Evolutionary conservation across 1,140 invertebrate genomes (phyloP).

Genomic region (Pinna nobilis): DNA sequence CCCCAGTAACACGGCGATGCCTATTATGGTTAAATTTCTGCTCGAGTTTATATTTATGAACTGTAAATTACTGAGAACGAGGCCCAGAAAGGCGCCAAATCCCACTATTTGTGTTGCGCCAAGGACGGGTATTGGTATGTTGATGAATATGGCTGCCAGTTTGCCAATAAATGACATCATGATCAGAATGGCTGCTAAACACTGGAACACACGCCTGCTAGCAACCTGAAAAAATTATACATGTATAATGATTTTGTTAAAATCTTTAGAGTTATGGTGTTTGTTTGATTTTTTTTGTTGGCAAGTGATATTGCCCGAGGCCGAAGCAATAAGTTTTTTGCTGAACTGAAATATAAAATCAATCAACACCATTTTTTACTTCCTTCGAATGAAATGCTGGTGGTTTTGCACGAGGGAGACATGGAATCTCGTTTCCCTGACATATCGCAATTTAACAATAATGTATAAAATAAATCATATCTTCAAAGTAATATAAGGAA

Average conservation of each 20-base stretch:
- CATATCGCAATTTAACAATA: too few species aligned
- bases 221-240: constrained; percentile 5
- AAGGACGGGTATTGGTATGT: constrained; percentile 91
- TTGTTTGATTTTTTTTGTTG: neutral
- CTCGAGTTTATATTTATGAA: constrained; percentile 88
- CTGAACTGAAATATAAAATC: too few species aligned
- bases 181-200: constrained; percentile 86
- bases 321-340: neutral
- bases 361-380: too few species aligned
- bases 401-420: too few species aligned
- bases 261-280: neutral
- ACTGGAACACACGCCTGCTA: constrained; percentile 86
- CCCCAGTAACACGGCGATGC: constrained; percentile 90
- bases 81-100: constrained; percentile 80
- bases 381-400: too few species aligned
- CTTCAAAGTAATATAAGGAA: too few species aligned
- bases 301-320: neutral
- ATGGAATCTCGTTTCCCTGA: too few species aligned
- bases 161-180: constrained; percentile 82
- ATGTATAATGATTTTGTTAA: neutral
- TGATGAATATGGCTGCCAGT: constrained; percentile 89
- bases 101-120: constrained; percentile 91
- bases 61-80: constrained; percentile 84
- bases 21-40: constrained; percentile 89
- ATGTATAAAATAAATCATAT: too few species aligned